Conservation (phyloP, 1,140 invertebrate genomes). For the Drosophila arizonae region DNA sequence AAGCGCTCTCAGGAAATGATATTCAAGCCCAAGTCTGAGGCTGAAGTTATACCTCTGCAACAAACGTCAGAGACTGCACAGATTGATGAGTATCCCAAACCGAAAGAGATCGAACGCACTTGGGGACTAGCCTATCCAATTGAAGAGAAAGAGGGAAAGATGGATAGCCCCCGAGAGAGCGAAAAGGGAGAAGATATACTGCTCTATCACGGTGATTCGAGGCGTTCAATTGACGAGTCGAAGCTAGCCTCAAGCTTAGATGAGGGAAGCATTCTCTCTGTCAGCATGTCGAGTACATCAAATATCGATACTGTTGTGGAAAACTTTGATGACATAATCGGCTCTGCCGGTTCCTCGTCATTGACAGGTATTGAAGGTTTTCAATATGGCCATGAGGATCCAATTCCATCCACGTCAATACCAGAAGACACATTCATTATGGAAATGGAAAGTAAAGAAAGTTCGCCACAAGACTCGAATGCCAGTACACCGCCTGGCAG, state of each 20-base stretch:
- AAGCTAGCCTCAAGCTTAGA: conserved; percentile 85
- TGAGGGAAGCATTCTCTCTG: conserved; percentile 84
- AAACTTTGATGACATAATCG: conserved; percentile 84
- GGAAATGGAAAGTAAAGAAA: conserved; percentile 82
- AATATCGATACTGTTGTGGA: conserved; percentile 85
- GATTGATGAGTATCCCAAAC: conserved; percentile 76
- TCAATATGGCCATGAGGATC: conserved; percentile 81
- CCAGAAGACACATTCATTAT: conserved; percentile 72
- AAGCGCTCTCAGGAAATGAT: conserved; percentile 95
- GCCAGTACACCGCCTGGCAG: conserved; percentile 84
- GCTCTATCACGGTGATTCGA: conserved; percentile 65
- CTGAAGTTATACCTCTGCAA: conserved; percentile 47
- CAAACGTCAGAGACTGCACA: conserved; percentile 30
- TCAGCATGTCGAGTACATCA: conserved; percentile 85
- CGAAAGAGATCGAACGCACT: conserved; percentile 70
- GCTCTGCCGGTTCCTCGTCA: conserved; percentile 83
- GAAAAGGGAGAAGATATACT: conserved; percentile 72
- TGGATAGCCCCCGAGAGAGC: conserved; percentile 64
- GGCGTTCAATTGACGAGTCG: conserved; percentile 71
- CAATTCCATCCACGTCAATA: conserved; percentile 52
- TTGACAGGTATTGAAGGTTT: conserved; percentile 77
- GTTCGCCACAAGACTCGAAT: conserved; percentile 83
- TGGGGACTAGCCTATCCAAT: conserved; percentile 75
- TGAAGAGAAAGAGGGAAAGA: conserved; percentile 60
- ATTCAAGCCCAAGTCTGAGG: conserved; percentile 87